phyloP scores from a whole-genome alignment of 2,888 invertebrate species.

The Cephus sareptanus region DNA sequence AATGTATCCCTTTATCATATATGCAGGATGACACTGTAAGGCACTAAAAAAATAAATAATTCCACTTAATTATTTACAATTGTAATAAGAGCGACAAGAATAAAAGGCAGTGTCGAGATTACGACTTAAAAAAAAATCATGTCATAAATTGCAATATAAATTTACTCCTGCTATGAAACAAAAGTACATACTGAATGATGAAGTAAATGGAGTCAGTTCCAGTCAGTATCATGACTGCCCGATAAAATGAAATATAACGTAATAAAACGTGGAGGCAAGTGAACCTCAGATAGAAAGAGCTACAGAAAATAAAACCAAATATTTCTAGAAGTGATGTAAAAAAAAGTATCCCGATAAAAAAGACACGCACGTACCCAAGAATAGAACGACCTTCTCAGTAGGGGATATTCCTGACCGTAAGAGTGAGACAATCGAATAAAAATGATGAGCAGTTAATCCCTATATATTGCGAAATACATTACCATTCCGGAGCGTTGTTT shows the following conservation, averaged over 20 bases:
- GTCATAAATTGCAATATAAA: neutral
- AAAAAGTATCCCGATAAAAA: neutral
- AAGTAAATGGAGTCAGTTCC: neutral
- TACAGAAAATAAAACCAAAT: neutral
- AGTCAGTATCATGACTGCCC: neutral
- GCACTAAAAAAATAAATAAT: no score
- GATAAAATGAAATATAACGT: neutral
- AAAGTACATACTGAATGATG: neutral
- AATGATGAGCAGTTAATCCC: neutral
- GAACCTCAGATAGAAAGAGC: neutral
- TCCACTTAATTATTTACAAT: no score
- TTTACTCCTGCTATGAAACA: neutral
- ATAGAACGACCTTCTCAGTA: slow-evolving; percentile 4
- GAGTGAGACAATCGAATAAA: neutral
- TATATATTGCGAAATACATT: neutral
- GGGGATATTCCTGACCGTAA: slow-evolving; percentile 7
- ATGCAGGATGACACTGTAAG: no score
- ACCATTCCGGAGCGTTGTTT: neutral
- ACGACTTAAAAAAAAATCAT: neutral
- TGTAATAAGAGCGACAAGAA: no score
- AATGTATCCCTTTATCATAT: no score
- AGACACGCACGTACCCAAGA: slow-evolving; percentile 7
- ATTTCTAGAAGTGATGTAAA: neutral
- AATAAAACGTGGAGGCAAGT: neutral
- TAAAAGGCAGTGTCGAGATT: no score